These are phyloP conservation scores for Camelus bactrianus DNA, from an alignment of 2,113 vertebrate genomes.

Conservation along the genomic window DNA sequence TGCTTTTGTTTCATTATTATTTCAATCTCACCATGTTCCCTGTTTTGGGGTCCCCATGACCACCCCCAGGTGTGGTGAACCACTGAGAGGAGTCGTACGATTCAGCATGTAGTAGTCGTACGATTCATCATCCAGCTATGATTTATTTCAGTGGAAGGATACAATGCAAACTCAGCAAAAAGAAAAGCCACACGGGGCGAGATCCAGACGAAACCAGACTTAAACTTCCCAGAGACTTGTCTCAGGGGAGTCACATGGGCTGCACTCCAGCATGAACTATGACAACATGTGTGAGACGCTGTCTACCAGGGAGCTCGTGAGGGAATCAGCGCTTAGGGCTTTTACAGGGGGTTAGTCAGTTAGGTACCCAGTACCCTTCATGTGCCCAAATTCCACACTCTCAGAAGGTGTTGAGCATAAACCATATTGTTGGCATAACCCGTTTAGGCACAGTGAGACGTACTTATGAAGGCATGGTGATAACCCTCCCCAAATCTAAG, in stretches of 20 bases:
- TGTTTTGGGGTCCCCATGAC: slow-evolving; percentile 33
- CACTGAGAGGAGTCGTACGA: neutral
- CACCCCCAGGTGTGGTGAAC: neutral
- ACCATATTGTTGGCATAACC: neutral
- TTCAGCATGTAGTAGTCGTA: neutral
- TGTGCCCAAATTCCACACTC: neutral
- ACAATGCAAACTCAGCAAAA: slow-evolving; percentile 26
- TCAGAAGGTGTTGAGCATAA: neutral
- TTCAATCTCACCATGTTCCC: neutral
- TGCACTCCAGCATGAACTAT: neutral
- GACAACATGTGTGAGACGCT: neutral
- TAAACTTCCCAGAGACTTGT: neutral
- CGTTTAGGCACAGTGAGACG: neutral
- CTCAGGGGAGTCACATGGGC: neutral
- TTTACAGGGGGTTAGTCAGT: neutral
- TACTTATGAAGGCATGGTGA: neutral
- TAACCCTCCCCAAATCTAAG: neutral
- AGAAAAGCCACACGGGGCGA: neutral
- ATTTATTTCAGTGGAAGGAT: slow-evolving; percentile 21
- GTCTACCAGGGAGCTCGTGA: neutral
- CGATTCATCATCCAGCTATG: slow-evolving; percentile 43
- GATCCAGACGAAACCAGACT: neutral
- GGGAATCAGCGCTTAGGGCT: neutral
- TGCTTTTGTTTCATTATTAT: neutral
- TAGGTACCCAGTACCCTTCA: neutral